Evolutionary conservation across 2,888 invertebrate species (phyloP).

Genomic region (Charanyca ferruginea): DNA sequence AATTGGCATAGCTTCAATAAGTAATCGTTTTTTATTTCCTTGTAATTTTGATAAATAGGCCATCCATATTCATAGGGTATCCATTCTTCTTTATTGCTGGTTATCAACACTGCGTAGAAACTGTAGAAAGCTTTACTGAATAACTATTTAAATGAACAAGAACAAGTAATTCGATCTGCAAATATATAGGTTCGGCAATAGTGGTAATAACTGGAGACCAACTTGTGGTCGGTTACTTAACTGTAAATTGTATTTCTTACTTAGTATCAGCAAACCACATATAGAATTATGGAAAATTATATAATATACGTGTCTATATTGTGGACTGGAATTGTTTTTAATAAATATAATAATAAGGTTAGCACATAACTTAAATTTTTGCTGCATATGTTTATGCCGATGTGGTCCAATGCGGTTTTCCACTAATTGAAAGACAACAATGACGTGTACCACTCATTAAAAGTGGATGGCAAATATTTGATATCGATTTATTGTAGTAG

Average conservation of each 20-base stretch:
- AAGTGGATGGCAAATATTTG: slow-evolving; percentile 46
- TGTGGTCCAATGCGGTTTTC: slow-evolving; percentile 14
- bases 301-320: no score
- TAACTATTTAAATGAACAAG: neutral
- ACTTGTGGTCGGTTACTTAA: slow-evolving; percentile 54
- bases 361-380: slow-evolving; percentile 11
- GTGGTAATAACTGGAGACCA: slow-evolving; percentile 39
- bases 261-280: slow-evolving; percentile 26
- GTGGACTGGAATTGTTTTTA: no score
- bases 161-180: slow-evolving; percentile 29
- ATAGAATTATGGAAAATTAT: slow-evolving; percentile 2
- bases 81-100: neutral
- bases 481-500: slow-evolving; percentile 15
- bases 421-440: slow-evolving; percentile 38
- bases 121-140: neutral
- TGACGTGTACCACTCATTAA: slow-evolving; percentile 30
- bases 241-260: slow-evolving; percentile 47
- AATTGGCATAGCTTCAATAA: slow-evolving; percentile 76
- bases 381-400: neutral
- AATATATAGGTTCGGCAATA: slow-evolving; percentile 37
- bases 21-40: slow-evolving; percentile 62
- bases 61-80: no score
- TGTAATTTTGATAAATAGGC: slow-evolving; percentile 17
- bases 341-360: no score
- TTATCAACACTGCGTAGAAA: neutral